Conservation (phyloP, 1,140 invertebrate genomes). For the Hormaphis cornu region DNA sequence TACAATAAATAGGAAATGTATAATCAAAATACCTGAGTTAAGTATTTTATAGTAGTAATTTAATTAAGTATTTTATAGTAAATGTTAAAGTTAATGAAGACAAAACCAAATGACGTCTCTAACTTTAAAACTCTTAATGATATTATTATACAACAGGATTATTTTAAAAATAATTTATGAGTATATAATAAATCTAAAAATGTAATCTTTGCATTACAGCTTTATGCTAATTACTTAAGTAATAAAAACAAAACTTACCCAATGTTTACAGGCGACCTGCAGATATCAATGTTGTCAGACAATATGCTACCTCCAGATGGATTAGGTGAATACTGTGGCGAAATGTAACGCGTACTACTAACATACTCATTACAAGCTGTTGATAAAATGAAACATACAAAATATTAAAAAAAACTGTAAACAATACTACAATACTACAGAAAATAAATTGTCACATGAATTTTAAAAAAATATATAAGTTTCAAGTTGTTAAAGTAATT, state of each 20-base stretch:
- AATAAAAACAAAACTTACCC: slow-evolving; percentile 58
- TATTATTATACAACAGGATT: no score
- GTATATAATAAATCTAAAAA: no score
- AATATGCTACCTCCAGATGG: slow-evolving; percentile 49
- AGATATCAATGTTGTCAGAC: slow-evolving; percentile 81
- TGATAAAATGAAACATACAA: neutral
- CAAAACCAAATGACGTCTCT: neutral
- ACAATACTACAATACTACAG: neutral
- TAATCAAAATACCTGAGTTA: no score
- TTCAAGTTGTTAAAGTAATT: neutral
- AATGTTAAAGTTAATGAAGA: neutral
- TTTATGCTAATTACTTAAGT: neutral
- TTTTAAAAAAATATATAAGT: no score
- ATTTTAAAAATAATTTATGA: no score
- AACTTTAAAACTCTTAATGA: no score
- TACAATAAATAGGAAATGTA: neutral
- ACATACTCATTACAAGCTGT: slow-evolving; percentile 26
- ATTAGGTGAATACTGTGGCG: slow-evolving; percentile 37
- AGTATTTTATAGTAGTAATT: no score
- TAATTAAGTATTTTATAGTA: no score
- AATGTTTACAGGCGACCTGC: slow-evolving; percentile 66
- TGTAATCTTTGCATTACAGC: no score
- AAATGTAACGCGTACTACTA: slow-evolving; percentile 14
- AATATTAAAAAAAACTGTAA: neutral
- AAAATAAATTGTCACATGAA: no score